Conservation (phyloP, 2,113 vertebrate genomes). For the Equus quagga region DNA sequence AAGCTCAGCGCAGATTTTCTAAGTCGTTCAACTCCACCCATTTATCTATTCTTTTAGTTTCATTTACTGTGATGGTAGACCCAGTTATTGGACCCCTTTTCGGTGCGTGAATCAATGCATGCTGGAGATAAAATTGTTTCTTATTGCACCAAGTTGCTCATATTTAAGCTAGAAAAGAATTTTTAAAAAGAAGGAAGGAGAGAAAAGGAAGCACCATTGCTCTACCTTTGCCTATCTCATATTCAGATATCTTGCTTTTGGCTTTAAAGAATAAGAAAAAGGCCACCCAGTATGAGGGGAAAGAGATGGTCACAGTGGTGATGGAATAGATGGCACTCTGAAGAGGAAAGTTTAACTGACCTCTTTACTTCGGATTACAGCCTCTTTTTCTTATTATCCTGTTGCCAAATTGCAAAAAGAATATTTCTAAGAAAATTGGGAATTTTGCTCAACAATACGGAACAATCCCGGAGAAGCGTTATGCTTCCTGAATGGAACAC, state of each 20-base stretch:
- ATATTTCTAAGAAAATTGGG: neutral
- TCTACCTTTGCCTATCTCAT: neutral
- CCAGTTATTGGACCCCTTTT: neutral
- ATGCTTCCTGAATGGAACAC: neutral
- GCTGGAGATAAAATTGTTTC: slow-evolving; percentile 18
- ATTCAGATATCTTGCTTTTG: neutral
- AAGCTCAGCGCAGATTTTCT: neutral
- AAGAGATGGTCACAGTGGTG: neutral
- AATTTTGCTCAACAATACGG: neutral
- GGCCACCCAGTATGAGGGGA: too few relatives aligned
- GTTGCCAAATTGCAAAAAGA: neutral
- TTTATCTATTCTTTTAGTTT: neutral
- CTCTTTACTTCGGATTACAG: neutral
- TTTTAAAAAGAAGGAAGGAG: neutral
- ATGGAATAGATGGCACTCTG: neutral
- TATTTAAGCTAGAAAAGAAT: neutral
- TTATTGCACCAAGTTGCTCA: neutral
- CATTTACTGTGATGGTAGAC: neutral
- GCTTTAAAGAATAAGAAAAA: neutral
- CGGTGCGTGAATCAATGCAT: neutral
- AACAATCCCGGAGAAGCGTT: neutral
- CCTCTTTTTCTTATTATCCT: neutral
- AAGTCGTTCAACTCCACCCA: neutral
- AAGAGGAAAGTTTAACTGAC: neutral
- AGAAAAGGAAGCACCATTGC: neutral